Evolutionary conservation across 2,797 vertebrate genomes (phyloP), one percentile per base, ranked within the genome.

Genomic region (Premnoplex brunnescens): DNA sequence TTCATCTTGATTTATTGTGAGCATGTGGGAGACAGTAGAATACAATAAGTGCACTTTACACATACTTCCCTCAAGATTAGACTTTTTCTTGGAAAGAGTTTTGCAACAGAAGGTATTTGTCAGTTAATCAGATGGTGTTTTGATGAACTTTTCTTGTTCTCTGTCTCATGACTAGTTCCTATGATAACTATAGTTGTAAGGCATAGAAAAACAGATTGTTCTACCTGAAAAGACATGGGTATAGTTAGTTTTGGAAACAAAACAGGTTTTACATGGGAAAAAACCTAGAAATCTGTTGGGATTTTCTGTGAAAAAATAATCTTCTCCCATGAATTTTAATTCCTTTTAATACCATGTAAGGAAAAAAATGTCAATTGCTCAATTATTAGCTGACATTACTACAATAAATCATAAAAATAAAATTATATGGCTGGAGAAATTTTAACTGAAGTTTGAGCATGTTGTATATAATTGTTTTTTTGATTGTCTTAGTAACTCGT

Each of bases 111-210:
- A 82, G 16, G 36, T 85, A 59, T 85, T 92, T 89, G 24, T 83
- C 72, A 91, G 48, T 83, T 83, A 80, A 85, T 89, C 75, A 91
- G 44, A 27, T 77, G 56, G 23, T 89, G 32, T 92, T 95, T 91
- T 60, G 24, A 54, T 92, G 22, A 79, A 23, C 60, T 80, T 77
- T 91, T 81, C 60, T 89, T 26, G 2, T 82, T 86, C 71, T 91
- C 5, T 89, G 2, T 73, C 62, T 82, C 3, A 1, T 92, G 30
- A 48, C 10, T 75, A 20, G 22, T 90, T 91, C 36, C 14, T 75
- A 3, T 49, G 17, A 71, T 75, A 81, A 62, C 81, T 28, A 58
- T 58, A 48, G 18, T 62, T 82, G 2, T 69, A 63, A 93, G 32
- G 3, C 69, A 4, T 12, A 41, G 19, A 44, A 69, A 64, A 81